Evolutionary conservation across 2,797 vertebrate species (phyloP), one percentile per base, ranked within the genome.

Genomic region (Microchirus variegatus): DNA sequence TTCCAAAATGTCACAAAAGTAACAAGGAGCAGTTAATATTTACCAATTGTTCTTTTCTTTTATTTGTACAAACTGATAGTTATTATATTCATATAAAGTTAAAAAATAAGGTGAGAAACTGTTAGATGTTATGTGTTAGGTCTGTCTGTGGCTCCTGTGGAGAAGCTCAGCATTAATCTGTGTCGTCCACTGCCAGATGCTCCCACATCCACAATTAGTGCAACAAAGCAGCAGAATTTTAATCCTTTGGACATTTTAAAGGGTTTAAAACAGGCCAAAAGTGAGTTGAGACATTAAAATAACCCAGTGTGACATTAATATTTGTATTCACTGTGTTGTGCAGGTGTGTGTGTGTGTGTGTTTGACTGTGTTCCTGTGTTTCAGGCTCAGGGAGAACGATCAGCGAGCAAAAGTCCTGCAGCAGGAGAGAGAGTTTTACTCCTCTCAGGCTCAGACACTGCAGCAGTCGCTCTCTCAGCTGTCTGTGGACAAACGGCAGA

Each of bases 401-500:
- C 90, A 94, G 73, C 90, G 92, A 16, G 94, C 95, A 0, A 80
- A 80, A 49, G 91, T 94, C 0, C 89, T 99, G 87, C 95, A 97
- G 89, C 93, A 96, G 82, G 97, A 99, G 87, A 87, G 94, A 0
- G 95, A 97, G 74, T 98, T 93, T 83, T 99, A 95, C 79, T 97
- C 95, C 0, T 91, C 94, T 43, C 96, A 99, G 88, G 94, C 97
- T 0, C 89, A 78, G 63, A 91, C 93, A 0, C 92, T 99, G 86
- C 96, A 99, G 92, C 94, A 94, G 86, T 99, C 97, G 0, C 94
- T 98, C 49, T 92, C 85, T 1, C 96, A 98, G 90, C 95, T 99
- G 84, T 94, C 94, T 0, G 94, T 87, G 0, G 96, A 99, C 90
- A 99, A 98, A 71, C 93, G 93, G 87, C 95, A 98, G 88, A 94